Base-by-base conservation (phyloP, 37 sponge, comb jelly and placozoan species). In the Tethya wilhelma region DNA sequence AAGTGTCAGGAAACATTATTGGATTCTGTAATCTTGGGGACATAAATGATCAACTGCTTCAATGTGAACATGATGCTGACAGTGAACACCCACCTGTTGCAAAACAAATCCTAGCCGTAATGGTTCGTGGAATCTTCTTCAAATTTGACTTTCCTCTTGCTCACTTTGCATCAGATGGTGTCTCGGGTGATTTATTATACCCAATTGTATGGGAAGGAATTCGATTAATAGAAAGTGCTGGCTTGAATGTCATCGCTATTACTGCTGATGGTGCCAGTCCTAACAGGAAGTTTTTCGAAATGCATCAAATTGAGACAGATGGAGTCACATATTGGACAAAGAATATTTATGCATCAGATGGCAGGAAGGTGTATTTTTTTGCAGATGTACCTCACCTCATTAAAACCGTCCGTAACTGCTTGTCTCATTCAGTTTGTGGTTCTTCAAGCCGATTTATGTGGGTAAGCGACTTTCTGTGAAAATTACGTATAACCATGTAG, bases 131-230 rank as follows among this genome's bases (percentile, higher is more conserved):
- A 4, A 62, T 81, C 3, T 72, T 81, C 32, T 59, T 71, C 20
- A 67, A 81, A 22, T 29, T 80, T 7, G 67, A 80, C 26, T 80
- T 80, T 64, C 81, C 81, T 7, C 53, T 44, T 34, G 69, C 71
- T 23, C 81, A 80, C 17, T 80, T 80, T 69, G 57, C 59, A 80
- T 69, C 81, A 29, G 49, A 31, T 22, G 71, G 71, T 23, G 41
- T 42, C 38, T 55, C 71, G 9, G 57, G 38, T 20, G 71, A 69
- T 32, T 4, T 56, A 3, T 29, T 80, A 23, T 80, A 53, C 49
- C 81, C 81, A 23, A 63, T 80, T 44, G 81, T 78, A 3, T 78
- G 79, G 79, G 79, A 78, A 64, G 79, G 53, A 23, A 44, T 78
- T 20, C 7, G 53, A n/a, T 8, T 20, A 17, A 26, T 75, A 32